Base-by-base conservation (phyloP, 1,140 invertebrate genomes). In the Saccostrea echinata region DNA sequence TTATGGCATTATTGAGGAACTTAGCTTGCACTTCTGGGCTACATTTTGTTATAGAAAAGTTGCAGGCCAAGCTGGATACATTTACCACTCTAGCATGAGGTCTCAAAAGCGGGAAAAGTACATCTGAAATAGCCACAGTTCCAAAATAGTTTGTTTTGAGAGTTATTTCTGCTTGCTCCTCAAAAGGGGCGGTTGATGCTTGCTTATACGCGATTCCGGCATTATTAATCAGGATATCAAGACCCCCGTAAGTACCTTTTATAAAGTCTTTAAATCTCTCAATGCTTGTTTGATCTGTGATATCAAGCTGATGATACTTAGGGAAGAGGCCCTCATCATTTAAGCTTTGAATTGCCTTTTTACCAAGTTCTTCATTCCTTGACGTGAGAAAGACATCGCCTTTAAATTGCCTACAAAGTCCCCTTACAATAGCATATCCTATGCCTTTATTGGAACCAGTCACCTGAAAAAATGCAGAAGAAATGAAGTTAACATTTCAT, bases 171-270 rank as follows among this genome's bases (percentile, higher is more conserved):
- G 97, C 97, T 95, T 98, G 97, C 27, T 96, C 95, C 1, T 93
- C 90, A 88, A 97, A 96, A 1, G 97, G 96, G 86, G 96, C 97
- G 0, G 95, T 96, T 0, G 97, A 96, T 86, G n/a, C 16, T 83
- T 94, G 96, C 93, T 96, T 97, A 92, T 96, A 97, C 2, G 97
- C 97, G 83, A 98, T 97, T 0, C 96, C 97, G 84, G 97, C 97
- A 96, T 98, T 98, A 92, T 98, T 98, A 0, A 98, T 96, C n/a
- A 98, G 94, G 43, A 98, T 91, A 95, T 98, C 97, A 1, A 98
- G 93, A 1, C 97, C 97, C 16, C 96, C 96, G 94, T 98, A 96
- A 27, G 95, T 96, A 27, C 96, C 91, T 92, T 96, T 95, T 0
- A 98, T 90, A 91, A 96, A 96, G 87, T 96, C 95, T 0, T 95